Conservation (phyloP, 2,797 vertebrate genomes). For the Eutrigla gurnardus region DNA sequence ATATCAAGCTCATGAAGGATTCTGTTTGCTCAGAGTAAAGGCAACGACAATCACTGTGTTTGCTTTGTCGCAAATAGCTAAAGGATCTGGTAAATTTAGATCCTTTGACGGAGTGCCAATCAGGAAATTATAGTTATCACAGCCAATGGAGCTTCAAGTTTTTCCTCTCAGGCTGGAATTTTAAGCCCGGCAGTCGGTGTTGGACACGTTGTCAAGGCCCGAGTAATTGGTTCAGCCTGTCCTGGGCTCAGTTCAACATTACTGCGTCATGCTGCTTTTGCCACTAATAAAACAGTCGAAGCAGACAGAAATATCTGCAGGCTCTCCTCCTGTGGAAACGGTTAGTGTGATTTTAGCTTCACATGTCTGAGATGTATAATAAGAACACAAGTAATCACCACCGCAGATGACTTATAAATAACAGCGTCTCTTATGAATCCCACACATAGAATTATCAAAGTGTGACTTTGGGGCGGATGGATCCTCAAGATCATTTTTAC, state of each 20-base stretch:
- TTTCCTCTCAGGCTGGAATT: conserved; percentile 67
- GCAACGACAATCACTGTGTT: conserved; percentile 1
- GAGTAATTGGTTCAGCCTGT: conserved; percentile 81
- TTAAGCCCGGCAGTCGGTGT: conserved; percentile 67
- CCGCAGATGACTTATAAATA: background rate
- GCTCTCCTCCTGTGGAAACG: conserved; percentile 13
- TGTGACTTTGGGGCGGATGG: background rate
- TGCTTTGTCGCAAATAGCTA: conserved; percentile 46
- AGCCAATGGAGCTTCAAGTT: conserved; percentile 53
- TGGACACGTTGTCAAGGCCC: conserved; percentile 71
- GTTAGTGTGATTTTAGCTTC: conserved; percentile 40
- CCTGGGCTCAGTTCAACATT: conserved; percentile 56
- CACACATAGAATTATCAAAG: background rate
- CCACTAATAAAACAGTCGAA: conserved; percentile 65
- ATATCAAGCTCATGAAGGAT: conserved; percentile 2
- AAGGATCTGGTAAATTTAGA: conserved; percentile 48
- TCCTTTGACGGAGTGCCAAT: conserved; percentile 37
- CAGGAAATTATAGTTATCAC: conserved; percentile 62
- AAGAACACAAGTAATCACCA: conserved; percentile 1
- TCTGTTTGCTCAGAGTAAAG: conserved; percentile 2
- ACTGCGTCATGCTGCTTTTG: conserved; percentile 68
- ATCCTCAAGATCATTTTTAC: background rate
- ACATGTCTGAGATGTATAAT: conserved; percentile 34
- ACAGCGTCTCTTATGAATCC: background rate
- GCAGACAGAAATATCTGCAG: conserved; percentile 60